phyloP scores from a whole-genome alignment of 2,888 invertebrate species.

The Yponomeuta plumbellus region DNA sequence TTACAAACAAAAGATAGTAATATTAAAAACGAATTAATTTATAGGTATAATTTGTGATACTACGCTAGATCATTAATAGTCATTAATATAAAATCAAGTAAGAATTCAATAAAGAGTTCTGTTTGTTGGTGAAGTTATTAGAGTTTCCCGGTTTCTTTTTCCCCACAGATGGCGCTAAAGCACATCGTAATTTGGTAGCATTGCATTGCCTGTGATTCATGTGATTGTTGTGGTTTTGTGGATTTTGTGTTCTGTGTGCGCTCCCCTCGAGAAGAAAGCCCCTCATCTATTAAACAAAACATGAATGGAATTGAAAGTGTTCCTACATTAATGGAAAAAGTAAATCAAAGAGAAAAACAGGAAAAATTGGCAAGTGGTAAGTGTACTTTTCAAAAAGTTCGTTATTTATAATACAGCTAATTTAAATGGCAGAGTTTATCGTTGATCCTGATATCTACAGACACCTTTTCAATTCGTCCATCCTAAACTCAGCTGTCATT shows the following conservation, averaged over 20 bases:
- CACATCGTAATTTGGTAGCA: no score
- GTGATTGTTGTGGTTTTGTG: neutral
- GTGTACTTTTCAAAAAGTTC: slow-evolving; percentile 21
- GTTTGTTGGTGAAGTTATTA: no score
- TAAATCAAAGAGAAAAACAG: slow-evolving; percentile 31
- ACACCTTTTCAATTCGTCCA: slow-evolving; percentile 26
- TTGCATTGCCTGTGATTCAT: neutral
- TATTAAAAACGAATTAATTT: no score
- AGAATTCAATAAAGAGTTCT: no score
- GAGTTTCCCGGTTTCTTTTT: no score
- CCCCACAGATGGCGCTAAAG: no score
- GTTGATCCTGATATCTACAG: neutral
- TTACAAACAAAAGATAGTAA: no score
- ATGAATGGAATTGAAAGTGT: neutral
- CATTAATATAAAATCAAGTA: no score
- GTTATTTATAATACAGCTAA: slow-evolving; percentile 32
- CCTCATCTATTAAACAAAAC: neutral
- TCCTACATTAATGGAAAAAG: neutral
- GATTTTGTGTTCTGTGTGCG: neutral
- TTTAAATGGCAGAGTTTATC: slow-evolving; percentile 22
- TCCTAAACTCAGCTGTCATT: slow-evolving; percentile 33
- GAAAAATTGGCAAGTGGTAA: slow-evolving; percentile 47
- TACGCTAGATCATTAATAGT: no score
- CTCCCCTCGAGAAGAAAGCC: neutral
- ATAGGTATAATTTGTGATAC: no score